Base-by-base conservation (phyloP, 2,888 invertebrate species). In the Megalurothrips usitatus region DNA sequence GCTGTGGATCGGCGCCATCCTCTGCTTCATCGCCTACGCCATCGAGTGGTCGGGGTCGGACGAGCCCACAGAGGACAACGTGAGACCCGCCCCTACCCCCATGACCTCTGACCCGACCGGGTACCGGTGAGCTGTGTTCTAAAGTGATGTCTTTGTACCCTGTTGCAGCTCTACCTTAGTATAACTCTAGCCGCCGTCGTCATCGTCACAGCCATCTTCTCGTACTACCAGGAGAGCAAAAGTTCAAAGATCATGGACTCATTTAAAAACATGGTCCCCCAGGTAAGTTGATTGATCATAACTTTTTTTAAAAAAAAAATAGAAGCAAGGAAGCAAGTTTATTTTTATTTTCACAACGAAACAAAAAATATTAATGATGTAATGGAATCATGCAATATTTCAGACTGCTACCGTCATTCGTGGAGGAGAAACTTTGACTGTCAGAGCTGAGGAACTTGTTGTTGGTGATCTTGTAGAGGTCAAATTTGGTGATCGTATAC, bases 391-490 rank as follows among this genome's bases (percentile, higher is more conserved):
- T 43, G 3, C 2, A 14, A 14, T 81, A 80, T 82, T 83, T 28
- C 82, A 91, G 81, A 90, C 89, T 83, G 94, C 94, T 0, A 88
- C 89, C 0, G 93, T 94, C 0, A 88, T 95, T 48, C 89, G 96
- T 82, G 92, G 92, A 43, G 92, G 93, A 2, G 85, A 88, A 9
- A 90, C 89, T 83, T 87, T 89, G 82, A 87, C 89, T 14, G 87
- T 94, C 79, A 90, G 91, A 0, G 91, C 92, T 75, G 89, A 89
- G 83, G 91, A 94, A 48, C 85, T 96, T 6, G 95, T 94, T 0
- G 85, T 93, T 34, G 96, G 96, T 19, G 96, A 97, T 86, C 88
- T 96, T 81, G 93, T 96, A 4, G 93, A 94, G 85, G 92, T 96
- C 85, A 91, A 90, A 84, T 91, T 93, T 80, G 96, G 96, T 14